Base-by-base conservation (phyloP, 2,888 invertebrate genomes). In the Nasonia oneida region DNA sequence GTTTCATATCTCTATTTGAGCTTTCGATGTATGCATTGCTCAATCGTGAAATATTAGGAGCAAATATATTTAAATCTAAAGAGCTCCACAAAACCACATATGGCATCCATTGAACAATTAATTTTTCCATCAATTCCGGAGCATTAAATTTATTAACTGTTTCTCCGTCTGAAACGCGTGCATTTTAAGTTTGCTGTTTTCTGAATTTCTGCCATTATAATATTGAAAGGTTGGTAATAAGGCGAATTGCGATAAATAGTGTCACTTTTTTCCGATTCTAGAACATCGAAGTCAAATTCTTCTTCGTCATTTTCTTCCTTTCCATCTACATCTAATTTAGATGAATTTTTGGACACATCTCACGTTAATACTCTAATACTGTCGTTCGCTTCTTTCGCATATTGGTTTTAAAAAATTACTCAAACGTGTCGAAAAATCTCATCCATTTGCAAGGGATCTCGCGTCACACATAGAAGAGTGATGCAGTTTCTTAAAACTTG, bases 1-100 rank as follows among this genome's bases (percentile, higher is more conserved):
- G 2, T 50, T 50, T 50, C 47, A 50, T 50, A 50, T 50, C 42
- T 73, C 79, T 37, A 33, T 57, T 15, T 2, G 71, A 37, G 53
- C 81, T 86, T 81, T 88, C 87, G 2, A 86, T 76, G 37, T 84
- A 88, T 18, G 88, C 88, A 73, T 89, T 88, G 18, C 82, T 88
- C 2, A 87, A 42, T 53, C 87, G 75, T 3, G 87, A 87, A 23
- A 88, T 82, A 2, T 84, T 29, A 15, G 29, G 3, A 64, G 87
- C 80, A 2, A 88, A 61, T 0, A 88, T 57, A 78, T 87, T 78
- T 10, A 88, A 18, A 33, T 83, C 83, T 1, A 88, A 37, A 10
- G 87, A 57, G 15, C 84, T 80, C 86, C 88, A 88, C 6, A 88
- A 50, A 6, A 75, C 39, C 18, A 53, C 42, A 47, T 88, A 88